Percentiles rank a stretch among this genome's conserved stretches.
Conservation (phyloP, 1,140 invertebrate species). For the Berghia stephanieae region DNA sequence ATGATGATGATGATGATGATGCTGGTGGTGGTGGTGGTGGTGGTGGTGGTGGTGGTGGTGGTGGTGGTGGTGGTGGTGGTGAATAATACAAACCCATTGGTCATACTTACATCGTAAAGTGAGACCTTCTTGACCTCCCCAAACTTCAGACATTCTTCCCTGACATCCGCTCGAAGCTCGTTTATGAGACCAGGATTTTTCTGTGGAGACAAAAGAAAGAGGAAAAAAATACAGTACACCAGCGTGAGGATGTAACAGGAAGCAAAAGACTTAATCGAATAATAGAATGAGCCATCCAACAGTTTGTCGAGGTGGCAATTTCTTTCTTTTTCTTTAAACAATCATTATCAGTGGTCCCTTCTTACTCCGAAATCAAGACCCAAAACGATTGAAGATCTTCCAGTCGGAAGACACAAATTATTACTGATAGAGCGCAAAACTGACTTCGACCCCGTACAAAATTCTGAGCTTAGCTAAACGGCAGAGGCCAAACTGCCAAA, state of each 20-base stretch:
- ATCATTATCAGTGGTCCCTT: too few relatives aligned
- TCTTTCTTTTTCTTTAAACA: too few relatives aligned
- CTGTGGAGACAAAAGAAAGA: constrained; percentile 48
- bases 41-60: background rate
- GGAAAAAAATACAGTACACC: background rate
- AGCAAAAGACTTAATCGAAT: background rate
- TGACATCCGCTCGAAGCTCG: constrained; percentile 90
- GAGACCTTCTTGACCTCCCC: constrained; percentile 92
- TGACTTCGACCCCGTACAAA: too few relatives aligned
- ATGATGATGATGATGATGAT: too few relatives aligned
- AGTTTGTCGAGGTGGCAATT: too few relatives aligned
- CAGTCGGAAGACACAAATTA: too few relatives aligned
- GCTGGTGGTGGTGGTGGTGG: background rate
- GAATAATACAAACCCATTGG: background rate
- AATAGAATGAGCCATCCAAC: background rate
- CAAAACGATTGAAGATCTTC: too few relatives aligned
- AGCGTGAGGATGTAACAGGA: background rate
- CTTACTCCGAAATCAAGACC: too few relatives aligned
- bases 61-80: background rate
- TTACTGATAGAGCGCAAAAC: too few relatives aligned
- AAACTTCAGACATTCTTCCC: constrained; percentile 89
- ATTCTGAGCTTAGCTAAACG: too few relatives aligned
- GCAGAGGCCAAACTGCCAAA: too few relatives aligned
- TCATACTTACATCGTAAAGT: constrained; percentile 86
- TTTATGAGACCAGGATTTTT: constrained; percentile 86